Conservation (phyloP, 2,888 invertebrate genomes). For the Plagiodera versicolora region DNA sequence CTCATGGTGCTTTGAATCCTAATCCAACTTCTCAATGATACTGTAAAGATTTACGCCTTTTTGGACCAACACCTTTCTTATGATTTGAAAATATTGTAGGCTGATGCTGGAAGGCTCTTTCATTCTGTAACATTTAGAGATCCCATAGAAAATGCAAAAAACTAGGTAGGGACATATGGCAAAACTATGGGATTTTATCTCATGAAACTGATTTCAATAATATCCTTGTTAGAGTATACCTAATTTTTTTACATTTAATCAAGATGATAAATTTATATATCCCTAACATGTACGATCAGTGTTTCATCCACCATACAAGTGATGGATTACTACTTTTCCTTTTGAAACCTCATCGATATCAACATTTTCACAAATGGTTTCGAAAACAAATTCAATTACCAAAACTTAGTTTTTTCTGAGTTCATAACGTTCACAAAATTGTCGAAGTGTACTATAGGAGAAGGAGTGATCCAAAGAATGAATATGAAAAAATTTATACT, state of each 20-base stretch:
- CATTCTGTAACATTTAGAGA: constrained; percentile 72
- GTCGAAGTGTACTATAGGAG: not conserved
- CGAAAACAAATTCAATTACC: too few species aligned
- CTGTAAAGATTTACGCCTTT: constrained; percentile 76
- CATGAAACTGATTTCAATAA: too few species aligned
- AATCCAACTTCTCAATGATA: constrained; percentile 89
- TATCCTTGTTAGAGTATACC: not conserved
- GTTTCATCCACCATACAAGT: too few species aligned
- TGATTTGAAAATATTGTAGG: constrained; percentile 91
- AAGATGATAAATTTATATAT: too few species aligned
- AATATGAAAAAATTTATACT: constrained; percentile 47
- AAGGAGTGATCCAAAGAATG: too few species aligned
- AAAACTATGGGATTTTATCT: too few species aligned
- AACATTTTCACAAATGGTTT: too few species aligned
- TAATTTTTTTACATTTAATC: too few species aligned
- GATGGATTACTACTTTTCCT: too few species aligned
- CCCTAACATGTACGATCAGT: too few species aligned
- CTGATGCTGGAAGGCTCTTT: constrained; percentile 97
- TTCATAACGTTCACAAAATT: not conserved
- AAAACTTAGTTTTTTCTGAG: too few species aligned
- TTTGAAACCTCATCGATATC: too few species aligned
- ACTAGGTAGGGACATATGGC: constrained; percentile 35
- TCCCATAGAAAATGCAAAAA: constrained; percentile 3
- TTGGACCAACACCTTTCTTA: constrained; percentile 75
- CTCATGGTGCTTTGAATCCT: constrained; percentile 92